These are phyloP conservation scores for Enteromius anoplus DNA, from an alignment of 2,797 vertebrate species.

Conservation along the genomic window DNA sequence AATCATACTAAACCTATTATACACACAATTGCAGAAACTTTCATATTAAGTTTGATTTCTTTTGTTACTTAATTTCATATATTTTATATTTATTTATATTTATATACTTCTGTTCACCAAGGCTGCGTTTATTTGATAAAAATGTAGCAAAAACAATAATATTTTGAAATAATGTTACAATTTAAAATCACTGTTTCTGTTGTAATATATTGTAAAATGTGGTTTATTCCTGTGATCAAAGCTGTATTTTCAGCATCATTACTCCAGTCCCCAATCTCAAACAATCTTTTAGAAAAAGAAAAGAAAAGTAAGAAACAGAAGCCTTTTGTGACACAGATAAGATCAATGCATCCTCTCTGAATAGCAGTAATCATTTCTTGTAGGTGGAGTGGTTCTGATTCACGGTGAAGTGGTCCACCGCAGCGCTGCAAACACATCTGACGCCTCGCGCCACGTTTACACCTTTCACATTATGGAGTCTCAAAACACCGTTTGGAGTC, in stretches of 20 bases:
- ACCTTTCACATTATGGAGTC: slow-evolving; percentile 95
- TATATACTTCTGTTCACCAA: background rate
- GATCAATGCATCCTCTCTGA: background rate
- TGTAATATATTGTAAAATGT: too few relatives aligned
- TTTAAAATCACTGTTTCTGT: background rate
- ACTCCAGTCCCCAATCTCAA: background rate
- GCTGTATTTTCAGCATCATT: background rate
- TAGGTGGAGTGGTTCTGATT: slow-evolving; percentile 89
- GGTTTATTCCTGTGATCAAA: background rate
- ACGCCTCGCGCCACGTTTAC: slow-evolving; percentile 85
- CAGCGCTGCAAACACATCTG: slow-evolving; percentile 85
- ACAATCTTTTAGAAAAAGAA: too few relatives aligned
- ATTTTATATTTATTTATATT: background rate
- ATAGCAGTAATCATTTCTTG: background rate
- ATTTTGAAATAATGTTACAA: background rate
- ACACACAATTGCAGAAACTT: background rate
- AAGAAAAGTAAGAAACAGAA: background rate
- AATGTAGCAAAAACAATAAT: background rate
- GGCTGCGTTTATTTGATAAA: background rate
- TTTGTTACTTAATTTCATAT: background rate
- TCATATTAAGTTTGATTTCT: background rate
- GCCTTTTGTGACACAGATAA: background rate
- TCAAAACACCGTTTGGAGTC: slow-evolving; percentile 85
- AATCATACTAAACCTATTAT: background rate
- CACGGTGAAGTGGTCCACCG: slow-evolving; percentile 93